phyloP scores from a whole-genome alignment of 2,797 vertebrate species.

The Phrynocephalus guinanensis region DNA sequence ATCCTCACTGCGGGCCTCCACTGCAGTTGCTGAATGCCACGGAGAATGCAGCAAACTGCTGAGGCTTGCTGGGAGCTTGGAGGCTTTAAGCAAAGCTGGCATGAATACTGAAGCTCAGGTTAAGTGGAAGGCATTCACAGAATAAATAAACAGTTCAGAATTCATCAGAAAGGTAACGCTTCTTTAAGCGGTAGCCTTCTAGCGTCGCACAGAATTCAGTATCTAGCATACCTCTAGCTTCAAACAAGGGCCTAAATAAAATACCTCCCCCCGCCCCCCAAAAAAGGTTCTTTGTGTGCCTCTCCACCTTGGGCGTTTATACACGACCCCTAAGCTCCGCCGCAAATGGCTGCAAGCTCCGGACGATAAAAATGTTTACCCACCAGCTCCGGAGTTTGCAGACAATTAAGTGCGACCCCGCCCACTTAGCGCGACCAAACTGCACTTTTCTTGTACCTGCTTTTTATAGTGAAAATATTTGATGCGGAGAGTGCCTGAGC shows the following conservation, averaged over 20 bases:
- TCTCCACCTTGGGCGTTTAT: not conserved
- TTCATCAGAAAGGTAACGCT: not conserved
- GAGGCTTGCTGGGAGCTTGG: not conserved
- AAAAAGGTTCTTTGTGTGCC: not conserved
- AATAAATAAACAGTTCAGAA: conserved; percentile 4
- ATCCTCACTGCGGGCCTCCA: not conserved
- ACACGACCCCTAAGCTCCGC: no score
- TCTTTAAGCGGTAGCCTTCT: not conserved
- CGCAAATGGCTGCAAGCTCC: no score
- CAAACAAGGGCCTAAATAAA: not conserved
- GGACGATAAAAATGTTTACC: no score
- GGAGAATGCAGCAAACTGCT: not conserved
- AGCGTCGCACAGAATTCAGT: not conserved
- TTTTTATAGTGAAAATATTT: no score
- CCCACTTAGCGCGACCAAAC: no score
- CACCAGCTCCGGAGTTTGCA: no score
- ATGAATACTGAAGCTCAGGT: not conserved
- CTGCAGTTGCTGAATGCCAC: not conserved
- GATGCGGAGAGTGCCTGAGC: no score
- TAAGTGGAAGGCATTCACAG: not conserved
- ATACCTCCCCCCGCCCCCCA: not conserved
- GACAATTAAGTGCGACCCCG: no score
- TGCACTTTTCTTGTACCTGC: no score
- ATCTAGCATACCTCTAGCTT: not conserved
- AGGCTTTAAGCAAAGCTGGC: not conserved